Base-by-base conservation (phyloP, 2,113 vertebrate species). In the Macaca mulatta region DNA sequence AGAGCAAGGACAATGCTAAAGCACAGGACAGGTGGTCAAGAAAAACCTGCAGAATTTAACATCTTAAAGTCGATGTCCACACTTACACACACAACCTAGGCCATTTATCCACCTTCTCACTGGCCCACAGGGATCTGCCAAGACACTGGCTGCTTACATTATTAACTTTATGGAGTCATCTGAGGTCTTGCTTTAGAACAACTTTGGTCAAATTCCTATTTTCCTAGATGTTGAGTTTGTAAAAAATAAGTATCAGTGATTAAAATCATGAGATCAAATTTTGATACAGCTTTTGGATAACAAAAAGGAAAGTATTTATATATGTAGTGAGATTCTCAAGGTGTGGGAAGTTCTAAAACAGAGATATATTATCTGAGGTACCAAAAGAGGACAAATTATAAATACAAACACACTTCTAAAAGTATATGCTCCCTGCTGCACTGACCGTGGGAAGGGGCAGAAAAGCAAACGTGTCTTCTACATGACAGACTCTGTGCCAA, bases 261-360 rank as follows among this genome's bases (percentile, higher is more conserved):
- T 93, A 82, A 86, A 95, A 89, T 88, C 25, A 85, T 82, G 94
- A 85, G 59, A 59, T 95, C 74, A 93, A 90, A 94, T 91, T 94
- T 89, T 70, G 43, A 35, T 93, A 38, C 55, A 77, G 35, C 43
- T 96, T 96, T 88, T 78, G 20, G 30, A 64, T 87, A 77, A 87
- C 45, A 61, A 70, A 83, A 87, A 93, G 20, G 40, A 59, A 93
- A 94, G 10, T 48, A 82, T 61, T 80, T 74, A 83, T 81, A 75
- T 50, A 90, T 72, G 52, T 40, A 96, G 22, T 50, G 38, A 97
- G 50, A 88, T n/a, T 93, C 85, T 85, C 77, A 93, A 90, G 50
- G 81, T 61, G 9, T 85, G 32, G 80, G 52, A 75, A 80, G 70
- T 96, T 96, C 70, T 87, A 55, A 95, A 96, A 75, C 55, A 32